Base-by-base conservation (phyloP, 2,888 invertebrate genomes). In the Griposia aprilina region DNA sequence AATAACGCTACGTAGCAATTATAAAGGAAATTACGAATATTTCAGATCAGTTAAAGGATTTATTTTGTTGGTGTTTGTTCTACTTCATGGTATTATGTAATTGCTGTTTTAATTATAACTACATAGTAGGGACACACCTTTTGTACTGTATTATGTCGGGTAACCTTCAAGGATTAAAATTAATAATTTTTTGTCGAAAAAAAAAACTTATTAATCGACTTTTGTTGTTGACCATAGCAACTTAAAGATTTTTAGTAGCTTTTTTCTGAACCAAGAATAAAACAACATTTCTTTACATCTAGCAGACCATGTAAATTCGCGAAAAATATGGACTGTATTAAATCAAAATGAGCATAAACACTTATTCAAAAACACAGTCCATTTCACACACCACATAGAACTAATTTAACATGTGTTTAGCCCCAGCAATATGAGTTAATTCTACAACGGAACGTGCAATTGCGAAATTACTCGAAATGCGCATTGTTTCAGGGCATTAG, bases 401-500 rank as follows among this genome's bases (percentile, higher is more conserved):
- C 2, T 60, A 45, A 45, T 52, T 11, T 7, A n/a, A 66, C 0
- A 30, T 74, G 15, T 41, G 45, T 48, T 48, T n/a, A 69, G 52
- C 59, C 4, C 8, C 45, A 55, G 23, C 59, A 66, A 48, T 69
- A 48, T 20, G 20, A 62, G 69, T 70, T 52, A 69, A 82, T 82
- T 70, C 36, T 59, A 48, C 45, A 30, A 41, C 20, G 30, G n/a
- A 66, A 20, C 30, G 17, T 60, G 66, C 78, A 66, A 70, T 70
- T 13, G 48, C 15, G 30, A 77, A 77, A 81, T 81, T 69, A 70
- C 69, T 66, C 57, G 36, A 55, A 69, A 66, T 81, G 30, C 26
- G 50, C 75, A 81, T 70, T 82, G 55, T 77, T 69, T 57, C 69
- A 55, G 48, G 41, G n/a, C 82, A 26, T 17, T n/a, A n/a, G 23